Conservation (phyloP, 2,888 invertebrate species). For the Cheilosia pagana region DNA sequence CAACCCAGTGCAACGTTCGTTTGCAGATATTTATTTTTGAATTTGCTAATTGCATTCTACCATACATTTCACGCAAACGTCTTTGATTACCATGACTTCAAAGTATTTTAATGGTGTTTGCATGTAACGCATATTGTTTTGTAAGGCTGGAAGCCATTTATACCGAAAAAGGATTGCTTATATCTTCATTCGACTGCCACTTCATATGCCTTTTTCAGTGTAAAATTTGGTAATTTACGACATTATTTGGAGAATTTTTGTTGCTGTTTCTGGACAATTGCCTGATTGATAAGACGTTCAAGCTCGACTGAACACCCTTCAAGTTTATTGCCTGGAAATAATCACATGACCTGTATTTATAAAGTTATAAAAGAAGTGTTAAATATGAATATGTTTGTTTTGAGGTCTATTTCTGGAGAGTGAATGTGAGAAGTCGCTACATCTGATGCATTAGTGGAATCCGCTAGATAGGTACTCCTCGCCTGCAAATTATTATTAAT, state of each 20-base stretch:
- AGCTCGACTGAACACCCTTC: slow-evolving; percentile 47
- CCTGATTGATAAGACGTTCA: slow-evolving; percentile 50
- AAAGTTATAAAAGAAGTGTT: slow-evolving; percentile 35
- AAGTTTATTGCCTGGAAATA: slow-evolving; percentile 48
- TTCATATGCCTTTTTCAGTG: slow-evolving; percentile 1
- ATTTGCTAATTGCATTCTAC: slow-evolving; percentile 32
- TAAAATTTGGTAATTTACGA: slow-evolving; percentile 38
- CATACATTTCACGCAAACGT: not conserved
- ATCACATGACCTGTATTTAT: slow-evolving; percentile 41
- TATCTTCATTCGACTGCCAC: slow-evolving; percentile 12
- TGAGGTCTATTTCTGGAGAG: not conserved
- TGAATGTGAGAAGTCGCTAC: not conserved
- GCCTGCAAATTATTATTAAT: no score
- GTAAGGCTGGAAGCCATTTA: not conserved
- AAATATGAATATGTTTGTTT: not conserved
- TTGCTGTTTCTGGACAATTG: slow-evolving; percentile 3
- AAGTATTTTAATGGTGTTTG: slow-evolving; percentile 36
- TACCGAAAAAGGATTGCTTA: slow-evolving; percentile 26
- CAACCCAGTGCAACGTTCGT: no score
- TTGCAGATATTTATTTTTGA: no score
- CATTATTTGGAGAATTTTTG: slow-evolving; percentile 5
- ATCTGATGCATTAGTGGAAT: no score
- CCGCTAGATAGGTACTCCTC: no score
- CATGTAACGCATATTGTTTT: not conserved
- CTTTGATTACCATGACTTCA: slow-evolving; percentile 48